Percentiles rank a stretch among this genome's conserved stretches.
phyloP scores from a whole-genome alignment of 2,797 vertebrate genomes.

The Notoglanidium macrostoma region DNA sequence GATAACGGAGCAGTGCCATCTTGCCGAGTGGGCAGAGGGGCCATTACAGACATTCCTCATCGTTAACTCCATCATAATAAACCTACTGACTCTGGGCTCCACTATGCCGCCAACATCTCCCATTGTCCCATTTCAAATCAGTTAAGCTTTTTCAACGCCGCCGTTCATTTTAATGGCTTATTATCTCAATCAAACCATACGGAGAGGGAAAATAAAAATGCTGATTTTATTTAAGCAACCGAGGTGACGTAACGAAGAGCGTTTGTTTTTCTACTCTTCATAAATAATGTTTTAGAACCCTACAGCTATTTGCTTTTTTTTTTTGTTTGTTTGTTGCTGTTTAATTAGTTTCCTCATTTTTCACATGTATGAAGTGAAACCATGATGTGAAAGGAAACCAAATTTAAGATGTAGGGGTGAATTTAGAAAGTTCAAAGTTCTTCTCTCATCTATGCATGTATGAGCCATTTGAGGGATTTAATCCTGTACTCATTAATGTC shows the following conservation, averaged over 20 bases:
- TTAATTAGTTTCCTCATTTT: not conserved
- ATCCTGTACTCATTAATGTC: not conserved
- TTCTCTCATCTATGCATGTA: no score
- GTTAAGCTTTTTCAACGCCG: constrained; percentile 38
- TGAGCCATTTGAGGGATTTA: not conserved
- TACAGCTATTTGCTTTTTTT: not conserved
- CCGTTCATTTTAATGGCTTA: constrained; percentile 27
- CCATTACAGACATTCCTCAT: constrained; percentile 64
- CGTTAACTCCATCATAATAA: constrained; percentile 58
- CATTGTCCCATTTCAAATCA: constrained; percentile 53
- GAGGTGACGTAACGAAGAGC: constrained; percentile 15
- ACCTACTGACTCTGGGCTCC: constrained; percentile 48
- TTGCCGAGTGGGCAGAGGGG: constrained; percentile 54
- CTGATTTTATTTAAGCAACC: constrained; percentile 26
- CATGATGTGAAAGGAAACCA: not conserved
- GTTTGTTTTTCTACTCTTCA: not conserved
- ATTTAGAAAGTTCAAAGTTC: not conserved
- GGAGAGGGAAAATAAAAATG: constrained; percentile 11
- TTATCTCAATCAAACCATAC: constrained; percentile 46
- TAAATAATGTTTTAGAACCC: not conserved
- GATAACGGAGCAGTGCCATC: constrained; percentile 64
- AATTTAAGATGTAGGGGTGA: not conserved
- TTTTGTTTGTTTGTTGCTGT: no score
- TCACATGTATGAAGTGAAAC: not conserved
- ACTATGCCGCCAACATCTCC: constrained; percentile 42